These are phyloP conservation scores for Maniola jurtina DNA, from an alignment of 1,140 invertebrate genomes.

Conservation along the genomic window DNA sequence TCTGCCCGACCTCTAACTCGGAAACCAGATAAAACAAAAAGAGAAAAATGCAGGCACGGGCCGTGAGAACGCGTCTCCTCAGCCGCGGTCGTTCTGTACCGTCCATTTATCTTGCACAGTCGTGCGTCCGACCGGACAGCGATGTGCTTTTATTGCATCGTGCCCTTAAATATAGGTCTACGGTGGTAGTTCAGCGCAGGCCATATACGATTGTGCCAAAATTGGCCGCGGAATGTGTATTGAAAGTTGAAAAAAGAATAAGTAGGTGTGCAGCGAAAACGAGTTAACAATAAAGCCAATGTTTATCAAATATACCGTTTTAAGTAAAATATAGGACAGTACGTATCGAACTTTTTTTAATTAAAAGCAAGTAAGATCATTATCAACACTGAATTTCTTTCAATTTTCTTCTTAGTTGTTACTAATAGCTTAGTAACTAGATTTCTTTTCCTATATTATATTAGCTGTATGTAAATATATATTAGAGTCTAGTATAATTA, in stretches of 20 bases:
- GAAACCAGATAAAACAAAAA: constrained; percentile 72
- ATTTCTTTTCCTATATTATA: too few species aligned
- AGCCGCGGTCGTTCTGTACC: constrained; percentile 49
- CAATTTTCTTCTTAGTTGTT: too few species aligned
- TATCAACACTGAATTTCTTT: too few species aligned
- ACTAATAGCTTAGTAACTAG: too few species aligned
- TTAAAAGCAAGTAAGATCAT: too few species aligned
- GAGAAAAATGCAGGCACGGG: constrained; percentile 69
- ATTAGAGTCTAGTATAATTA: too few species aligned
- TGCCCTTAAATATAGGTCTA: constrained; percentile 72
- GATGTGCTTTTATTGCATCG: constrained; percentile 75
- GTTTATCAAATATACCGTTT: neutral
- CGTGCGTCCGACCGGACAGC: constrained; percentile 68
- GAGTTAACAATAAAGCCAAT: neutral
- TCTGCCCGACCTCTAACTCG: constrained; percentile 71
- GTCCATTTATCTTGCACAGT: constrained; percentile 76
- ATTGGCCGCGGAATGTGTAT: neutral
- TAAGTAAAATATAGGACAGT: neutral
- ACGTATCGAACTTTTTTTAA: too few species aligned
- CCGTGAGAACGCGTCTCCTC: constrained; percentile 75
- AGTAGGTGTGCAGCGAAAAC: neutral
- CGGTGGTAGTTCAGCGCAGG: constrained; percentile 17
- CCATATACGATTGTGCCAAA: constrained; percentile 7
- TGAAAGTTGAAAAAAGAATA: neutral
- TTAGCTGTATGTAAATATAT: too few species aligned